phyloP scores from a whole-genome alignment of 2,113 vertebrate species.

The Halcyon malimbica region DNA sequence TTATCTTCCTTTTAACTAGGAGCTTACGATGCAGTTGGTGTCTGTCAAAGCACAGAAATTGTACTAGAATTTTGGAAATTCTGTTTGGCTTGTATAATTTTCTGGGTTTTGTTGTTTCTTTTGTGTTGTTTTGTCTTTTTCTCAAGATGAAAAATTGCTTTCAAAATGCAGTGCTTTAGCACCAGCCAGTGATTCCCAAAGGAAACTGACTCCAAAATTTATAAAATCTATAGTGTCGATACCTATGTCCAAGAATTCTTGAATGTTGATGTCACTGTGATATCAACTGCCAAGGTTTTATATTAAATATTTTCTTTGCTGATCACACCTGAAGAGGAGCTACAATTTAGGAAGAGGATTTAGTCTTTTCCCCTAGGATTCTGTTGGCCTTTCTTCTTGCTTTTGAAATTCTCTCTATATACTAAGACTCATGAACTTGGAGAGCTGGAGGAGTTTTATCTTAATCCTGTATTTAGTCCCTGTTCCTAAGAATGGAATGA shows the following conservation, averaged over 20 bases:
- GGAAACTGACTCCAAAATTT: background rate
- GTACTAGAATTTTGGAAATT: background rate
- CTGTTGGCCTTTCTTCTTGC: background rate
- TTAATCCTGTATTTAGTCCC: background rate
- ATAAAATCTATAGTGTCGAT: background rate
- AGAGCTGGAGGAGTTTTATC: background rate
- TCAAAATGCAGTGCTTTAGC: background rate
- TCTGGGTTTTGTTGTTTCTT: background rate
- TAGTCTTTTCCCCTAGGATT: background rate
- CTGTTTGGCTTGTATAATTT: background rate
- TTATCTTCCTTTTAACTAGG: background rate
- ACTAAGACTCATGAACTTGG: background rate
- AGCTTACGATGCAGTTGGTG: background rate
- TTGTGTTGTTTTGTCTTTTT: background rate
- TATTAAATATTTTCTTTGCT: background rate
- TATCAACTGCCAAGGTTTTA: background rate
- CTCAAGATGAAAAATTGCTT: background rate
- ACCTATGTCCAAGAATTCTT: background rate
- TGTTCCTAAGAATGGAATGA: background rate
- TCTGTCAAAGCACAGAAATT: background rate
- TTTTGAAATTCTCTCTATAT: background rate
- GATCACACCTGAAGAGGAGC: background rate
- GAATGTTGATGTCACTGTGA: background rate
- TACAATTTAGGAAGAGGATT: background rate
- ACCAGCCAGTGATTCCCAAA: background rate